Evolutionary conservation across 2,888 invertebrate genomes (phyloP), one percentile per base, ranked within the genome.

Genomic region (Microplitis manilae): DNA sequence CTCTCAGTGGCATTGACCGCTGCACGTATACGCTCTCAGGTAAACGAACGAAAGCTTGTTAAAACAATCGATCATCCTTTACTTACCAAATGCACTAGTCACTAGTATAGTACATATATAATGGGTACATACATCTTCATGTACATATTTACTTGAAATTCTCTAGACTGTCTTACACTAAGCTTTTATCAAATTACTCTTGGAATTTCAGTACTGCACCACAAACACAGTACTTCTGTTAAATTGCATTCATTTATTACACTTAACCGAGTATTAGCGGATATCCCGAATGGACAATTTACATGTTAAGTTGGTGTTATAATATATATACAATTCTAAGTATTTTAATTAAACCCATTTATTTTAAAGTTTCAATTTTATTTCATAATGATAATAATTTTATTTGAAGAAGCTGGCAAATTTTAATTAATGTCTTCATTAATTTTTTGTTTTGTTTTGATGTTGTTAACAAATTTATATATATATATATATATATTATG

Each of bases 1-100:
- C 64, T 20, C 17, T 39, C 65, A 62, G 70, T 17, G 50, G 50
- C 38, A 74, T 73, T 74, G 77, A 73, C 73, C 74, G 70, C 15
- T 73, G 17, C 73, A 77, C 40, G 60, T 73, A 30, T 30, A 69
- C 41, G 40, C 20, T 65, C 73, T 65, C 73, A 73, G 73, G 73
- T 73, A 64, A 65, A 73, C 50, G 65, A 65, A 73, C 20, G 50
- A 73, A 73, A 41, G 62, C 41, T 20, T 73, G 65, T 38, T 15
- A 38, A 9, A 71, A 71, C 71, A 61, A 71, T 73, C 73, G 73
- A 73, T 73, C 73, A 65, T 73, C 20, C 50, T 30, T 15, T 39
- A 68, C 68, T 68, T 40, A 40, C n/a, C 40, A 39, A 40, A 9
- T 13, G 9, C 50, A 50, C 50, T 50, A 50, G 50, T 4, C 39